Evolutionary conservation across 2,797 vertebrate species (phyloP), one percentile per base, ranked within the genome.

Genomic region (Crax fasciolata): DNA sequence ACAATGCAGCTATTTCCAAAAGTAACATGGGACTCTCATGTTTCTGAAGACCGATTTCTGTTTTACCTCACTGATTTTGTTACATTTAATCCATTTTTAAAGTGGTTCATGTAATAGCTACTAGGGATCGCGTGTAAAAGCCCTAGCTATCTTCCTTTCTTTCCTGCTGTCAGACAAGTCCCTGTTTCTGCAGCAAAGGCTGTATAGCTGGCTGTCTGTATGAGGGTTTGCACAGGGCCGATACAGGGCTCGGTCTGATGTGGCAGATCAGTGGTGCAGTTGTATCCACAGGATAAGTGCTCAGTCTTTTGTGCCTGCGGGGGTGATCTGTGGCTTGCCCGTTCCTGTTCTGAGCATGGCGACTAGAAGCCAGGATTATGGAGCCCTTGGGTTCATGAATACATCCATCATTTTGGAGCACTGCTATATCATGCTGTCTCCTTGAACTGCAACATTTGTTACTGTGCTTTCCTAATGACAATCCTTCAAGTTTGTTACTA

Each of bases 391-490:
- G 73, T 95, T 89, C 62, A 74, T 32, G 76, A 89, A 70, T 70
- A 93, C 8, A 38, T 82, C 84, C 94, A 90, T 83, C 90, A 68
- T 88, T 91, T 87, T 91, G 84, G 89, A 95, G 87, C 89, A 94
- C 57, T 71, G 41, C 93, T 90, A 23, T 17, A 39, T 24, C 15
- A 3, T 85, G 86, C 39, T 54, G 49, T 76, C 46, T 91, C 79
- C 80, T 83, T 68, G 51, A 84, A 89, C 66, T 81, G 76, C 68
- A 84, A 72, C 10, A 4, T 48, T 96, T 18, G 1, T 51, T 24
- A 70, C 68, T 81, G 32, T 32, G 32, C n/a, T 54, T 65, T 51
- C 38, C 58, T 71, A 59, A 35, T 41, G 51, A 92, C 59, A 89
- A 49, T 81, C 52, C 57, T 83, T 87, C 43, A 19, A 25, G 62